Conservation (phyloP, 1,140 invertebrate genomes). For the Hirudo medicinalis region DNA sequence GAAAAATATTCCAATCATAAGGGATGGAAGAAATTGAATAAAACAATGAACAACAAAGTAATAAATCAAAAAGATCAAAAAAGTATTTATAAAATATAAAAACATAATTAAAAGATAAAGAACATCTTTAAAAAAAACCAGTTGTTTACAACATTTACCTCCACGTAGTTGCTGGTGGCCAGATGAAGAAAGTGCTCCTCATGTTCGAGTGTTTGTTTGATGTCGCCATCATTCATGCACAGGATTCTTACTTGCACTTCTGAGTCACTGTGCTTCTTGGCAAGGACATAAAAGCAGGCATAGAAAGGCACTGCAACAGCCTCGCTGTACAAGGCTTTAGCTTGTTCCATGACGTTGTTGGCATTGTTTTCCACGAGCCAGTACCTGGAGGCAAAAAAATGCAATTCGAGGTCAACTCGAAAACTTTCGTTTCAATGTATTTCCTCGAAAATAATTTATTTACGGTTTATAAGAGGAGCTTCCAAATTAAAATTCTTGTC, state of each 20-base stretch:
- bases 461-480: no score
- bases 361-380: slow-evolving; percentile 11
- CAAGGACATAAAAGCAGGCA: slow-evolving; percentile 10
- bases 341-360: neutral
- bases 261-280: slow-evolving; percentile 11
- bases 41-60: no score
- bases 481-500: no score
- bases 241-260: slow-evolving; percentile 5
- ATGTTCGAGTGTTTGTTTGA: slow-evolving; percentile 7
- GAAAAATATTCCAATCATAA: no score
- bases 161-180: slow-evolving; percentile 1
- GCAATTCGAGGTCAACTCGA: no score
- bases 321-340: neutral
- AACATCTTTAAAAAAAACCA: no score
- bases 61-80: no score
- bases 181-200: slow-evolving; percentile 1
- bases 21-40: no score
- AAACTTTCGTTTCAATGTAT: no score
- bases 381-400: neutral
- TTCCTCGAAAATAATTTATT: no score
- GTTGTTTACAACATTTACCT: neutral
- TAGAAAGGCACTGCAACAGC: slow-evolving; percentile 2
- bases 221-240: slow-evolving; percentile 9
- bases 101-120: no score
- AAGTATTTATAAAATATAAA: no score